These are phyloP conservation scores for Dermochelys coriacea DNA, from an alignment of 2,797 vertebrate genomes.

Conservation along the genomic window DNA sequence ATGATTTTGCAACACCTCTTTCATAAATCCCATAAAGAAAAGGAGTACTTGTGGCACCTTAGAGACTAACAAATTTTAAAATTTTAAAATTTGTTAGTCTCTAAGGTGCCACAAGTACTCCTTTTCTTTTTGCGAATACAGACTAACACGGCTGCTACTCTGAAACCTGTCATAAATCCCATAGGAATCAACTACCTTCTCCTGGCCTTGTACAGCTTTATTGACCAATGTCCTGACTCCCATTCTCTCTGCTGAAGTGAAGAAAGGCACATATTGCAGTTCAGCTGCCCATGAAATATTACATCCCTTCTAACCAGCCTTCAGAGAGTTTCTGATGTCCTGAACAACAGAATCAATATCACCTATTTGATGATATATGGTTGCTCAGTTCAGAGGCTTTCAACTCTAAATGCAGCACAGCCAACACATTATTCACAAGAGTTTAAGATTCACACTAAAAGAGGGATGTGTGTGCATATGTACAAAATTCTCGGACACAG, in stretches of 20 bases:
- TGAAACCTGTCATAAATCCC: no score
- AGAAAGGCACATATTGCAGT: slow-evolving; percentile 44
- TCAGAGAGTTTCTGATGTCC: background rate
- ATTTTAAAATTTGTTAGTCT: no score
- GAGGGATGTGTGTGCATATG: background rate
- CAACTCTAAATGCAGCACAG: slow-evolving; percentile 15
- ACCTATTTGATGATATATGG: background rate
- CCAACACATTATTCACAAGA: background rate
- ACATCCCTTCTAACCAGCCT: background rate
- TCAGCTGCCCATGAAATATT: background rate
- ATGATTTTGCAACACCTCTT: background rate
- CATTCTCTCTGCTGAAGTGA: slow-evolving; percentile 23
- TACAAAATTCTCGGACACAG: background rate
- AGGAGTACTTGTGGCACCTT: no score
- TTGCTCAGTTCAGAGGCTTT: slow-evolving; percentile 25
- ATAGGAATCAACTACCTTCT: slow-evolving; percentile 55
- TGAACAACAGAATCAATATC: background rate
- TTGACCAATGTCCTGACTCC: slow-evolving; percentile 24
- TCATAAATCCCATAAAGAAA: slow-evolving; percentile 49
- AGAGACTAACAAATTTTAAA: no score
- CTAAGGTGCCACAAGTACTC: no score
- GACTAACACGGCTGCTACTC: no score
- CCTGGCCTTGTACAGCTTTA: slow-evolving; percentile 43
- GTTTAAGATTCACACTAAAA: background rate
- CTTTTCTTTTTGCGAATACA: no score